Evolutionary conservation across 2,113 vertebrate genomes (phyloP), one percentile per base, ranked within the genome.

Genomic region (Paradoxurus hermaphroditus): DNA sequence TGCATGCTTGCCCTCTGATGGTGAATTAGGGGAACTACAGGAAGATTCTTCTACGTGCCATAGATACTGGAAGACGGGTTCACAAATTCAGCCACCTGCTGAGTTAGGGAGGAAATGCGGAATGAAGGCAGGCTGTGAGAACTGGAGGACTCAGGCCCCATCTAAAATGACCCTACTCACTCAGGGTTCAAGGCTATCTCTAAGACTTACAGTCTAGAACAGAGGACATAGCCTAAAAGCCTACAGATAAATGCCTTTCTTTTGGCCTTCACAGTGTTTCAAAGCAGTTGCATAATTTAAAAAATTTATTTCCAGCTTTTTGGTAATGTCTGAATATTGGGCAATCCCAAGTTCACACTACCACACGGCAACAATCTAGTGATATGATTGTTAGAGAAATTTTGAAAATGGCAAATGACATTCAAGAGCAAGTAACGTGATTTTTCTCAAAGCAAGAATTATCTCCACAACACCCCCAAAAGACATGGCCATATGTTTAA

Each of bases 1-100:
- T 94, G 75, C 63, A n/a, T 31, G 73, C 16, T 91, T 91, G 91
- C 96, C 95, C 98, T 95, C 98, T 97, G 62, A 41, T 96, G 97
- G 95, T 89, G 16, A 79, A 36, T 63, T 21, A 5, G 21, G 62
- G 82, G 91, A 97, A 92, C 27, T 65, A 56, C 91, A 96, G 8
- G 31, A 39, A 36, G 86, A 29, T 86, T 86, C 39, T 46, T 81
- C 11, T 39, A 39, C 13, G 15, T 2, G 59, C 41, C 6, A 0
- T 1, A 34, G 9, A 83, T 59, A 49, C 41, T 67, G 63, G 18
- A 68, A 87, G 63, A 39, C 5, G 4, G 2, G 2, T 49, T 86
- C 36, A 34, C 15, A 68, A 29, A 46, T 21, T 27, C 14, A 27
- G 89, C 46, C 82, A 62, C 53, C 63, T 83, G 25, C 68, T 72